These are phyloP conservation scores for Tenthredo notha DNA, from an alignment of 2,888 invertebrate genomes.

Conservation along the genomic window DNA sequence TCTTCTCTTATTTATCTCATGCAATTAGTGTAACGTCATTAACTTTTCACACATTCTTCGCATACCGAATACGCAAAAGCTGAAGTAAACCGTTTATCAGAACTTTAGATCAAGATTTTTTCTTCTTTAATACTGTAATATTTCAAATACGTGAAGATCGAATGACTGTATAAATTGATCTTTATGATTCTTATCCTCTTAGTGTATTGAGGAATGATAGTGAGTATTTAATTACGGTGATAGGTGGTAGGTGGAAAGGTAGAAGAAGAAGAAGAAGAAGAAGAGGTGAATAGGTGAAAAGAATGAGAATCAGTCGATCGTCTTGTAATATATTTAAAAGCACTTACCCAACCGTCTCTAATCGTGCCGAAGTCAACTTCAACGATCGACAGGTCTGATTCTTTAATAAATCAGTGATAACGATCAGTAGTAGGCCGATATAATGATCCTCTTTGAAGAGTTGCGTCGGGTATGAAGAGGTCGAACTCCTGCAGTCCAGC, in stretches of 20 bases:
- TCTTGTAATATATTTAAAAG: conserved; percentile 34
- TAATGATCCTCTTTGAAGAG: conserved; percentile 36
- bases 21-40: conserved; percentile 32
- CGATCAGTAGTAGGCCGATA: conserved; percentile 23
- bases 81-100: neutral
- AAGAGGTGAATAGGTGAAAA: neutral
- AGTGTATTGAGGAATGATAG: neutral
- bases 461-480: neutral
- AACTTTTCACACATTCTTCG: neutral
- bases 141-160: too few relatives aligned
- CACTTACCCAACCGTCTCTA: conserved; percentile 23
- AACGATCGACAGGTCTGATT: conserved; percentile 40
- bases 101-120: neutral
- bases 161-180: neutral
- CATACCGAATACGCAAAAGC: neutral
- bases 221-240: neutral
- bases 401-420: conserved; percentile 45
- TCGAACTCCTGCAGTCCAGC: neutral
- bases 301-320: neutral
- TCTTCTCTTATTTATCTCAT: neutral
- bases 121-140: too few relatives aligned
- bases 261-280: too few relatives aligned
- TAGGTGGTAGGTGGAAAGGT: neutral
- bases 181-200: neutral
- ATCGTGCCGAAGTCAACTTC: conserved; percentile 9